Percentiles rank a stretch among this genome's conserved stretches.
Evolutionary conservation across 2,888 invertebrate species (phyloP).

Genomic region (Drymonia ruficornis): DNA sequence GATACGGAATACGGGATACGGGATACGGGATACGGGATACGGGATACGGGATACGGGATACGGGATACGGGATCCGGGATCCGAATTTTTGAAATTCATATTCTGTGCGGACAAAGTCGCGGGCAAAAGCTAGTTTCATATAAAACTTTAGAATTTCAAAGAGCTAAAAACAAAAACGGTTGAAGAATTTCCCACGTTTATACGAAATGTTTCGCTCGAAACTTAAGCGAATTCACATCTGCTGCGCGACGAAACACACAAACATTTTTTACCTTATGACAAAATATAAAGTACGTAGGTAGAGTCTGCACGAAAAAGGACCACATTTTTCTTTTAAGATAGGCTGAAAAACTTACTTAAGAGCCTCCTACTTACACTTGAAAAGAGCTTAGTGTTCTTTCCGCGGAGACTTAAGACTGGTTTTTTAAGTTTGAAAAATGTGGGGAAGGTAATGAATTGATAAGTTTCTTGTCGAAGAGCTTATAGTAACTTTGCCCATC

Average conservation of each 20-base stretch:
- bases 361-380: not conserved
- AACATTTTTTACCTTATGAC: not conserved
- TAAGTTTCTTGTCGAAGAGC: not conserved
- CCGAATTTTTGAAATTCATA: no score
- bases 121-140: not conserved
- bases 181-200: not conserved
- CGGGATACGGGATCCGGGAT: no score
- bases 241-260: not conserved
- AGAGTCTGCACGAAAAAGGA: not conserved
- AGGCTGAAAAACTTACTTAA: not conserved
- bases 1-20: no score
- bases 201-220: no score
- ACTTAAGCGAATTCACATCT: not conserved
- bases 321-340: not conserved
- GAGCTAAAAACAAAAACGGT: not conserved
- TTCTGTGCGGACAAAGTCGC: no score
- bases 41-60: no score
- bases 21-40: no score
- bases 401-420: not conserved
- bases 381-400: not conserved
- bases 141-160: not conserved
- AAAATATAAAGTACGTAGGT: slow-evolving; percentile 1
- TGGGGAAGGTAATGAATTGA: not conserved
- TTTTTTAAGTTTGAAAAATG: not conserved
- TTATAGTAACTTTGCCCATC: not conserved